Conservation (phyloP, 1,140 invertebrate species). For the Phthorimaea operculella region DNA sequence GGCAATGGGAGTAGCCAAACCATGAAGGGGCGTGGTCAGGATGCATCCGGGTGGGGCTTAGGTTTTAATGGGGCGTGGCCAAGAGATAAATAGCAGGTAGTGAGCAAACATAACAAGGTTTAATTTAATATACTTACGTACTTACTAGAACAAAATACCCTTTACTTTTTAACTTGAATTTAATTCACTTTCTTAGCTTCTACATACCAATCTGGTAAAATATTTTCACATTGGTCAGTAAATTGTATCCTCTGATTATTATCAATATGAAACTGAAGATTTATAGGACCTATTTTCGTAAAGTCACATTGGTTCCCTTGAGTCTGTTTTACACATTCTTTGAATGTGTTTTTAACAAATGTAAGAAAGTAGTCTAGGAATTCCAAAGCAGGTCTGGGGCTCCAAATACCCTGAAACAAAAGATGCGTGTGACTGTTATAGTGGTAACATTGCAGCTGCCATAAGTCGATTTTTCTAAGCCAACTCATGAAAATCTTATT, state of each 20-base stretch:
- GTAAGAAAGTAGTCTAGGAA: conserved; percentile 19
- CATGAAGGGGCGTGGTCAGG: too few relatives aligned
- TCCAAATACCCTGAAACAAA: conserved; percentile 21
- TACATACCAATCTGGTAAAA: conserved; percentile 21
- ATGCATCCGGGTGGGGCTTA: too few relatives aligned
- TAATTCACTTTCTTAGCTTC: conserved; percentile 4
- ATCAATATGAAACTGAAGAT: conserved; percentile 15
- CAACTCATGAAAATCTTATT: background rate
- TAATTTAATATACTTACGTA: too few relatives aligned
- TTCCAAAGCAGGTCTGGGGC: conserved; percentile 16
- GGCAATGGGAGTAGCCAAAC: too few relatives aligned
- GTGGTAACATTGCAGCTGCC: background rate
- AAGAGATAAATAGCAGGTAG: too few relatives aligned
- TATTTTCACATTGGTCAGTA: conserved; percentile 5
- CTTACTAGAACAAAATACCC: too few relatives aligned
- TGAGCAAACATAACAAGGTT: too few relatives aligned
- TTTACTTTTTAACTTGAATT: too few relatives aligned
- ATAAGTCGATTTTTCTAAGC: background rate
- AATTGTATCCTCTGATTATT: conserved; percentile 2
- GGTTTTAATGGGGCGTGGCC: too few relatives aligned
- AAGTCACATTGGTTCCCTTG: background rate
- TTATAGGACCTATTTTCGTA: conserved; percentile 2
- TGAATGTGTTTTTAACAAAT: conserved; percentile 15
- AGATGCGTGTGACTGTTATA: background rate
- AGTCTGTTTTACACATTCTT: background rate